phyloP scores from a whole-genome alignment of 2,113 vertebrate species.

The Heterocephalus glaber region DNA sequence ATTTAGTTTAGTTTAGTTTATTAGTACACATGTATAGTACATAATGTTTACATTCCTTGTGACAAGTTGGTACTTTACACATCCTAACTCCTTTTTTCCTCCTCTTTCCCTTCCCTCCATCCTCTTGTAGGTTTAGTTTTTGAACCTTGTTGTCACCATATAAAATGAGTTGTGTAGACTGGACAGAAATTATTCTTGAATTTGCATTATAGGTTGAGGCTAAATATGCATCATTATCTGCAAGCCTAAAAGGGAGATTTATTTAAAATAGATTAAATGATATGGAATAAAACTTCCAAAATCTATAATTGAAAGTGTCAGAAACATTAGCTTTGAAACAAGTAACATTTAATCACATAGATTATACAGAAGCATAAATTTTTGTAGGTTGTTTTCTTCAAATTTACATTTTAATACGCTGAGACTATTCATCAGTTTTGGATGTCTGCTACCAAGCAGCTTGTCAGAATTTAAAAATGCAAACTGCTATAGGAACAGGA shows the following conservation, averaged over 20 bases:
- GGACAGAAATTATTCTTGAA: slow-evolving; percentile 71
- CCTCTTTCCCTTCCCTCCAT: neutral
- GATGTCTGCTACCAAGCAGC: slow-evolving; percentile 76
- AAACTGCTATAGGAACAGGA: slow-evolving; percentile 68
- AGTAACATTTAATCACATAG: slow-evolving; percentile 86
- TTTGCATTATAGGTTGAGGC: slow-evolving; percentile 70
- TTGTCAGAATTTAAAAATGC: slow-evolving; percentile 81
- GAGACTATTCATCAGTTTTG: slow-evolving; percentile 83
- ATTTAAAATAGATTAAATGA: slow-evolving; percentile 84
- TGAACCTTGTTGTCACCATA: neutral
- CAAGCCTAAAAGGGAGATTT: slow-evolving; percentile 80
- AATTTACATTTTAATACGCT: slow-evolving; percentile 86
- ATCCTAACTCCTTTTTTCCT: neutral
- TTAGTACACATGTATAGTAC: neutral
- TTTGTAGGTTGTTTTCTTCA: slow-evolving; percentile 85
- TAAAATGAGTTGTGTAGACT: slow-evolving; percentile 32
- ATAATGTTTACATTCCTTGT: neutral
- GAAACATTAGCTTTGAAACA: slow-evolving; percentile 87
- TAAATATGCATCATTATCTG: slow-evolving; percentile 64
- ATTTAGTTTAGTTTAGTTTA: neutral
- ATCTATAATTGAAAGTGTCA: slow-evolving; percentile 87
- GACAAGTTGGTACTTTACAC: neutral
- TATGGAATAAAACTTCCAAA: slow-evolving; percentile 86
- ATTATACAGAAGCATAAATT: slow-evolving; percentile 84
- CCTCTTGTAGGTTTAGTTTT: slow-evolving; percentile 11